Evolutionary conservation across 2,113 vertebrate genomes (phyloP).

Genomic region (Heloderma charlesbogerti): DNA sequence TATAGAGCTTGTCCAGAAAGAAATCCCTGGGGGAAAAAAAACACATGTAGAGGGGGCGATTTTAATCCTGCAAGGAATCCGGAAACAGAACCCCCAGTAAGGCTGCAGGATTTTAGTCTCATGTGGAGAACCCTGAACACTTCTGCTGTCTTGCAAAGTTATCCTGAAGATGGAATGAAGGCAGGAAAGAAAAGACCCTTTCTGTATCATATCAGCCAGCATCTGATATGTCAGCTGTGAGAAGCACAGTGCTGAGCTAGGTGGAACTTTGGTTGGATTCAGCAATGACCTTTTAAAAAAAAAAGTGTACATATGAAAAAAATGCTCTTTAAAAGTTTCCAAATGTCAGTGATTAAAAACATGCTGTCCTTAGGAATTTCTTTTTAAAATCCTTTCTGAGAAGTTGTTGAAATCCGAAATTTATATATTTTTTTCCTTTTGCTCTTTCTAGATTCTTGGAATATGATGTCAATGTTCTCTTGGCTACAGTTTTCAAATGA

Average conservation of each 20-base stretch:
- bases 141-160: neutral
- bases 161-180: neutral
- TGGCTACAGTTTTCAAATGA: slow-evolving; percentile 36
- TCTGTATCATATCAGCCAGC: neutral
- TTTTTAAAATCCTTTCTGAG: neutral
- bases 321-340: neutral
- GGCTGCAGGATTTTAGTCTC: no score
- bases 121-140: fast-evolving
- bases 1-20: no score
- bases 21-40: no score
- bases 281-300: neutral
- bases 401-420: neutral
- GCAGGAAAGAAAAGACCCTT: neutral
- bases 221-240: neutral
- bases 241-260: neutral
- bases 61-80: no score
- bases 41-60: no score
- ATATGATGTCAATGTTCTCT: slow-evolving; percentile 36
- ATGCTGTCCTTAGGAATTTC: neutral
- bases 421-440: slow-evolving; percentile 2
- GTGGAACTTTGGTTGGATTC: neutral
- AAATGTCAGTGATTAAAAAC: neutral
- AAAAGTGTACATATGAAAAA: neutral
- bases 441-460: neutral
- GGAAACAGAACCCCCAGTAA: no score